Evolutionary conservation across 2,888 invertebrate species (phyloP).

Genomic region (Trypoxylon attenuatum): DNA sequence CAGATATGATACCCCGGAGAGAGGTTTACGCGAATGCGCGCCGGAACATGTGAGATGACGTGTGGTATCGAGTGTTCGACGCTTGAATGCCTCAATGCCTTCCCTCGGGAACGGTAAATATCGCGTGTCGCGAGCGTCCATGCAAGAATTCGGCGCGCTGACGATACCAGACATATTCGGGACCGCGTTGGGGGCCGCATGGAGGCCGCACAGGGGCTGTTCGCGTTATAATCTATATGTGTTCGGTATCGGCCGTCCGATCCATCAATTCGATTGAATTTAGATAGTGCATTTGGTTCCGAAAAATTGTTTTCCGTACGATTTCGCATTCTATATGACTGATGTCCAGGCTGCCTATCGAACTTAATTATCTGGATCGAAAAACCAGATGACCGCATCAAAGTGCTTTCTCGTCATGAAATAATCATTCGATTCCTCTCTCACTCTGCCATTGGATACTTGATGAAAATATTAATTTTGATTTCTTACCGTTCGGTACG

Average conservation of each 20-base stretch:
- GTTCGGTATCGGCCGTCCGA: not conserved
- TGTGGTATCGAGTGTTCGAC: constrained; percentile 67
- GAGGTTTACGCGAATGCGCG: constrained; percentile 66
- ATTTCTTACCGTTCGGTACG: constrained; percentile 92
- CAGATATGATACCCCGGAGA: constrained; percentile 66
- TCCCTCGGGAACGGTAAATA: constrained; percentile 58
- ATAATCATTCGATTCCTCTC: too few relatives aligned
- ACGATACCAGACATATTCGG: constrained; percentile 37
- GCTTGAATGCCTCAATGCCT: constrained; percentile 64
- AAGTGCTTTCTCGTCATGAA: too few relatives aligned
- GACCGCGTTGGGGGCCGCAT: constrained; percentile 7
- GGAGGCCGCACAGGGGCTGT: too few relatives aligned
- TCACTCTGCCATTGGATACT: not conserved
- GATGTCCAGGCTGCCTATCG: too few relatives aligned
- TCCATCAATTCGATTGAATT: constrained; percentile 22
- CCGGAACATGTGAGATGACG: constrained; percentile 69
- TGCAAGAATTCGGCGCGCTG: constrained; percentile 47
- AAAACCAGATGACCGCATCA: too few relatives aligned
- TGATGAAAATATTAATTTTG: not conserved
- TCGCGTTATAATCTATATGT: not conserved
- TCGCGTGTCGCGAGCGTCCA: constrained; percentile 49
- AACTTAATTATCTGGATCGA: too few relatives aligned
- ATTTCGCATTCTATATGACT: not conserved
- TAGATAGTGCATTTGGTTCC: not conserved
- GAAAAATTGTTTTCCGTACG: too few relatives aligned